Percentiles rank a stretch among this genome's conserved stretches.
These are phyloP conservation scores for Ophraella communa DNA, from an alignment of 2,888 invertebrate genomes.

Conservation along the genomic window DNA sequence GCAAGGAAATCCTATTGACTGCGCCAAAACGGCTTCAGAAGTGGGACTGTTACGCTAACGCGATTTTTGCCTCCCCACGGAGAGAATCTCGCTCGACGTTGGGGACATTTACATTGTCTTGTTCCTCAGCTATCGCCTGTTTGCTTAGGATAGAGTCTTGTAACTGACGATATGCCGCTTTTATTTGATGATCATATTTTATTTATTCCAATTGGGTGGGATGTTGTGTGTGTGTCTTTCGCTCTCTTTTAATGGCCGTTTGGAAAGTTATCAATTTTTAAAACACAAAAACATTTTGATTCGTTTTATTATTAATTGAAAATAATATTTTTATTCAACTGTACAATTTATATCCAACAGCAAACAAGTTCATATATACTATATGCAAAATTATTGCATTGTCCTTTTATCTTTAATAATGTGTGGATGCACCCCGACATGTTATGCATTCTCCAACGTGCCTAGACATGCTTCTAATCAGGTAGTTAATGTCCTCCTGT, in stretches of 20 bases:
- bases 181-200: constrained; percentile 37
- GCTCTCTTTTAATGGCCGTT: constrained; percentile 5
- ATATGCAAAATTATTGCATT: no score
- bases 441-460: no score
- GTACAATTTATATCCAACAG: no score
- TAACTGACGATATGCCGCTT: constrained; percentile 30
- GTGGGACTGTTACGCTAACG: constrained; percentile 36
- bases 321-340: no score
- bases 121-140: constrained; percentile 38
- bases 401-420: no score
- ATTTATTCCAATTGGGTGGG: constrained; percentile 28
- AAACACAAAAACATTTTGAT: no score
- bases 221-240: constrained; percentile 1
- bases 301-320: no score
- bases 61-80: constrained; percentile 41
- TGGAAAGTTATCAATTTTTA: no score
- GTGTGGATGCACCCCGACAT: no score
- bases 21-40: constrained; percentile 22
- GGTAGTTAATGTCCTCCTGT: no score
- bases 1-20: constrained; percentile 26
- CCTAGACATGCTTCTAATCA: no score
- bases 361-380: no score
- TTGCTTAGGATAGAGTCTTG: constrained; percentile 42
- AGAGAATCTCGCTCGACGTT: constrained; percentile 33
- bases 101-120: constrained; percentile 43